Percentiles rank a stretch among this genome's conserved stretches.
Evolutionary conservation across 2,113 vertebrate species (phyloP).

Genomic region (Indri indri): DNA sequence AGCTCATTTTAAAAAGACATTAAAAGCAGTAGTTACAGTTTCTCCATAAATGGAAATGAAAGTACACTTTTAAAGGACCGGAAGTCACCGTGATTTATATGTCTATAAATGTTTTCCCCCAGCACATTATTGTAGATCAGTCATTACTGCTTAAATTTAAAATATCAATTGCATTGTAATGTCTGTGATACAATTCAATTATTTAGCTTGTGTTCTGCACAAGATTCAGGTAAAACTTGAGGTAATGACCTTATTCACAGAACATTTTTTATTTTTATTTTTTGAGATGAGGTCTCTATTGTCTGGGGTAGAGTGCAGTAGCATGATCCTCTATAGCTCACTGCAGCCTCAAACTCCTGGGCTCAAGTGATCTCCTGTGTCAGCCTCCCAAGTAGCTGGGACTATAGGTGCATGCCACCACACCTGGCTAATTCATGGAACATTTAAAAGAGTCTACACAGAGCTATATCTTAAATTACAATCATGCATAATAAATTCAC

Average conservation of each 20-base stretch:
- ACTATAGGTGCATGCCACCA: no score
- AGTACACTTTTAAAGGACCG: conserved; percentile 69
- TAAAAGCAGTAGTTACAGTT: conserved; percentile 55
- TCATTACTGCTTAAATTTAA: conserved; percentile 82
- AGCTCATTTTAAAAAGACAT: conserved; percentile 57
- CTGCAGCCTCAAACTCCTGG: no score
- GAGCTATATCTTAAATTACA: conserved; percentile 84
- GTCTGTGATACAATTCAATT: conserved; percentile 80
- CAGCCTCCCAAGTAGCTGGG: no score
- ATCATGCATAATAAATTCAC: conserved; percentile 81
- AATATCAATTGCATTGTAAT: conserved; percentile 78
- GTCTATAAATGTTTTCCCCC: conserved; percentile 70
- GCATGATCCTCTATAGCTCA: no score
- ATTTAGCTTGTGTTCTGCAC: conserved; percentile 77
- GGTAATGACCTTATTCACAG: conserved; percentile 75
- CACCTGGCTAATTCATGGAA: conserved; percentile 22
- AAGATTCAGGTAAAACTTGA: conserved; percentile 80
- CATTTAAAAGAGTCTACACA: conserved; percentile 76
- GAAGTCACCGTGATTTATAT: conserved; percentile 71
- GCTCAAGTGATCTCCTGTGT: no score
- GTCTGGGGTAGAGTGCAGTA: no score
- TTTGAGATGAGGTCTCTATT: neutral
- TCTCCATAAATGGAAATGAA: conserved; percentile 70
- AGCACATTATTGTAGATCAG: conserved; percentile 70
- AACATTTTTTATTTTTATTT: neutral